Percentiles rank a stretch among this genome's conserved stretches.
Evolutionary conservation across 2,888 invertebrate genomes (phyloP).

Genomic region (Synanthedon vespiformis): DNA sequence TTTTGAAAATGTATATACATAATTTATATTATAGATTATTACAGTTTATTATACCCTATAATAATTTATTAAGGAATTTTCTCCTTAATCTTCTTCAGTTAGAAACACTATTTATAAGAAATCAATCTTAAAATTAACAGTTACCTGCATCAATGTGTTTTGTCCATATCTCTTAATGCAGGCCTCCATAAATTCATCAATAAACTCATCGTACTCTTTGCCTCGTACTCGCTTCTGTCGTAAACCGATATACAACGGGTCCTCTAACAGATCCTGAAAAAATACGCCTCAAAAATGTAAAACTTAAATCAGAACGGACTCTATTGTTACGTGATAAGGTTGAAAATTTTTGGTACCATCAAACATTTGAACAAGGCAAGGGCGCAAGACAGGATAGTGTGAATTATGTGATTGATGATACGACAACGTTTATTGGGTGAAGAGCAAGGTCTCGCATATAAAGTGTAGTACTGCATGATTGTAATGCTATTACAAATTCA

Average conservation of each 20-base stretch:
- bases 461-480: not conserved
- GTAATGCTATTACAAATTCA: too few species aligned
- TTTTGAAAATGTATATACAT: too few species aligned
- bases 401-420: not conserved
- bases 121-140: slow-evolving; percentile 4
- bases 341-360: not conserved
- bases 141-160: slow-evolving; percentile 81
- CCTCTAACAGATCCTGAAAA: slow-evolving; percentile 82
- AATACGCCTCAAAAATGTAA: too few species aligned
- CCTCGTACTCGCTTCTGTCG: slow-evolving; percentile 88
- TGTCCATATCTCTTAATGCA: slow-evolving; percentile 89
- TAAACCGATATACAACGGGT: slow-evolving; percentile 95
- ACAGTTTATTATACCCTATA: too few species aligned
- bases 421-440: not conserved
- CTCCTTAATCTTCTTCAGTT: too few species aligned
- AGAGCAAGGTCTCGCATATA: not conserved
- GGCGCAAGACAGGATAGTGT: not conserved
- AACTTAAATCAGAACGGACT: too few species aligned
- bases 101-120: too few species aligned
- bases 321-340: not conserved
- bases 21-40: too few species aligned
- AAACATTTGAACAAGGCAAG: not conserved
- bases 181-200: slow-evolving; percentile 98
- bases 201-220: slow-evolving; percentile 88
- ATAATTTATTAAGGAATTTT: too few species aligned